Conservation (phyloP, 2,797 vertebrate species). For the Monodelphis domestica region DNA sequence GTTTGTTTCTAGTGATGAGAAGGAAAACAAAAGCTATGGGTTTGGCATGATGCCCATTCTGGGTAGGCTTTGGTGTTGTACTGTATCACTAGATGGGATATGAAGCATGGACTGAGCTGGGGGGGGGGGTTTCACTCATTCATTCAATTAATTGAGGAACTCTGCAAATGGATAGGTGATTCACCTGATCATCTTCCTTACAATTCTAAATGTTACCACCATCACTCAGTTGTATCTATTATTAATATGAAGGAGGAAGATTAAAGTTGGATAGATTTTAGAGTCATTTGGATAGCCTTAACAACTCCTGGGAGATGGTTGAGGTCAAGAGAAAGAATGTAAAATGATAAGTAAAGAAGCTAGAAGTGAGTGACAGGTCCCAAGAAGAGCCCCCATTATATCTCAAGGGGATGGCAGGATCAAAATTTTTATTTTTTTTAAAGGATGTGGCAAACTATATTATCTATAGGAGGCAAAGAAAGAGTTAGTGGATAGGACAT, state of each 20-base stretch:
- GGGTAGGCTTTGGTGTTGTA: not conserved
- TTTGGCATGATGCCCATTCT: not conserved
- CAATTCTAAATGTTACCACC: not conserved
- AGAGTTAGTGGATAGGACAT: not conserved
- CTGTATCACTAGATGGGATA: not conserved
- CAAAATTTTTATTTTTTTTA: not conserved
- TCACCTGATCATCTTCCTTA: not conserved
- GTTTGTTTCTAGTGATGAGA: not conserved
- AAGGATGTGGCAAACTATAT: not conserved
- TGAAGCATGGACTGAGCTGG: not conserved
- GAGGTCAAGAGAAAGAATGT: not conserved
- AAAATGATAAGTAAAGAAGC: not conserved
- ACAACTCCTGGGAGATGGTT: not conserved
- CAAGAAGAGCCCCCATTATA: not conserved
- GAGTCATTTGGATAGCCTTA: not conserved
- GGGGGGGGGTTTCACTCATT: not conserved
- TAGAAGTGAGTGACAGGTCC: not conserved
- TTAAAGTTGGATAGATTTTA: not conserved
- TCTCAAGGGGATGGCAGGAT: not conserved
- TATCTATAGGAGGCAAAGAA: not conserved
- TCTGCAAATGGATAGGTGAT: not conserved
- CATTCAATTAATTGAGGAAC: not conserved
- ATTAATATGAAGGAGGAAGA: not conserved
- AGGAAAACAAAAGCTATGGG: not conserved
- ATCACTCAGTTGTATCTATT: not conserved